Evolutionary conservation across 2,113 vertebrate genomes (phyloP).

Genomic region (Pao palembangensis): DNA sequence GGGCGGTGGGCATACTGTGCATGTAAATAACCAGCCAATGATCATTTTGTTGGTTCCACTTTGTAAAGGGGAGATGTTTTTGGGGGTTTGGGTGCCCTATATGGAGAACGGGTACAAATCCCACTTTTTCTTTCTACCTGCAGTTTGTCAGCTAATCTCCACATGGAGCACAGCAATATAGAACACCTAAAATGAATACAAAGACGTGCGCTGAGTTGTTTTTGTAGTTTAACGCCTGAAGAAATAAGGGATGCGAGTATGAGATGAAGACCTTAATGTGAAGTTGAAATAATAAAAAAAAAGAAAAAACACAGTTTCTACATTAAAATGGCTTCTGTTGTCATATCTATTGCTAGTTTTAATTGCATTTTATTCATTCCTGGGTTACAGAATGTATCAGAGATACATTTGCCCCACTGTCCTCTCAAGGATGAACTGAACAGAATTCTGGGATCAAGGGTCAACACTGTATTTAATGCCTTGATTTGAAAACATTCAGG

Average conservation of each 20-base stretch:
- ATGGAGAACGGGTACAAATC: constrained; percentile 14
- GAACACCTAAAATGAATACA: constrained; percentile 2
- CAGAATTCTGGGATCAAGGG: too few relatives aligned
- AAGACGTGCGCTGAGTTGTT: constrained; percentile 13
- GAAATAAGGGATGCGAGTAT: constrained; percentile 36
- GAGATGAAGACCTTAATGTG: constrained; percentile 34
- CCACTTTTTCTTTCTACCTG: constrained; percentile 45
- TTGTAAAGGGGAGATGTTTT: constrained; percentile 40
- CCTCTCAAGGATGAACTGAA: too few relatives aligned
- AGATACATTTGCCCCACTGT: constrained; percentile 4
- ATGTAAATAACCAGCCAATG: constrained; percentile 75
- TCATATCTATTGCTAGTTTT: constrained; percentile 10
- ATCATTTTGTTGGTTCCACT: constrained; percentile 68
- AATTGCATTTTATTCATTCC: neutral
- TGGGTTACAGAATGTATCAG: constrained; percentile 12
- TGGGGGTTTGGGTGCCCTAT: constrained; percentile 16
- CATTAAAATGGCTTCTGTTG: constrained; percentile 43
- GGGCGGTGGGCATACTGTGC: constrained; percentile 56
- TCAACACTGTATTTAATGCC: too few relatives aligned
- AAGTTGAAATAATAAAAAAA: constrained; percentile 70
- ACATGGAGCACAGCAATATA: constrained; percentile 7
- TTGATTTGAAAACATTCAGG: too few relatives aligned
- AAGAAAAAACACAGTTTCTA: constrained; percentile 70
- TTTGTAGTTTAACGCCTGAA: constrained; percentile 13
- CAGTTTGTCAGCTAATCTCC: constrained; percentile 14